Base-by-base conservation (phyloP, 2,113 vertebrate species). In the Lutjanus erythropterus region DNA sequence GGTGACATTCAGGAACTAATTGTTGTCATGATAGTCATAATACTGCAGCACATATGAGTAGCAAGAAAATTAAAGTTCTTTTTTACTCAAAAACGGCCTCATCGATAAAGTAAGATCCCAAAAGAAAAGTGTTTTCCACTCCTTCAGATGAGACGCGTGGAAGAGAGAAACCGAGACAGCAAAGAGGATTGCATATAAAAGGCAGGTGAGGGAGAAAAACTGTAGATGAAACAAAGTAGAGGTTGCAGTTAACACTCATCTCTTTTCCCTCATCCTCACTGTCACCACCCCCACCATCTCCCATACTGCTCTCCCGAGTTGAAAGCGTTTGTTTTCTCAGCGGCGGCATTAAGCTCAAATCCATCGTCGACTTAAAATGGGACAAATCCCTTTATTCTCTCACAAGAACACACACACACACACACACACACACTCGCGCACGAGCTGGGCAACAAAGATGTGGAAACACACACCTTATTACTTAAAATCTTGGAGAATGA, bases 311-410 rank as follows among this genome's bases (percentile, higher is more conserved):
- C 59, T 39, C 37, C 64, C 6, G 42, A 78, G 39, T 41, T 66
- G 50, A 82, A 71, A 60, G 18, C 37, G n/a, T 87, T 82, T 76
- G 66, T 87, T 86, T 76, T 69, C 76, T 71, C 70, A 62, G 73
- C 80, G 27, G 64, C 61, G 15, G 74, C 78, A 59, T 86, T 75
- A 85, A 67, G 78, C 85, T 58, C 35, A 71, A 53, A 80, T 58
- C 64, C 61, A 75, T 65, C 14, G 60, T 75, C 58, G 79, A 49
- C 74, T 69, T 75, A 84, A 78, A 80, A 75, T 35, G 47, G 78
- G 53, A 84, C 75, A 78, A 74, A 81, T 69, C 66, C 78, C 83
- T 9, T 49, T 71, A 71, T 80, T 78, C 58, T 67, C 64, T 44
- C 44, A 19, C 15, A 53, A 41, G 18, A 66, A 50, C 61, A 72